Evolutionary conservation across 2,113 vertebrate genomes (phyloP), one percentile per base, ranked within the genome.

Genomic region (Eretmochelys imbricata): DNA sequence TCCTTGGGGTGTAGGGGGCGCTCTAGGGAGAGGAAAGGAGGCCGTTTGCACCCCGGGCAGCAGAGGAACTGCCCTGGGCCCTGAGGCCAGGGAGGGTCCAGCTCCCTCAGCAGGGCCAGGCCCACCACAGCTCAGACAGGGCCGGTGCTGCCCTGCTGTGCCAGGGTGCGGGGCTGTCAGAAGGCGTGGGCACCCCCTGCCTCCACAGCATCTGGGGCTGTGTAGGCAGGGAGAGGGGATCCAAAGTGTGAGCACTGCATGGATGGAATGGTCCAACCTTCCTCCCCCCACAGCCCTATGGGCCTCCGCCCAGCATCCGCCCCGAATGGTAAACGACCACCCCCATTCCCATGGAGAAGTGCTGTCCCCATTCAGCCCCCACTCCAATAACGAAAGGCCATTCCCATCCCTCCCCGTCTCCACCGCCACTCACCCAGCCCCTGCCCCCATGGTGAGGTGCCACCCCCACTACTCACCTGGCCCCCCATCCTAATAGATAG

Each of bases 1-100:
- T 99, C 99, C 94, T 99, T 99, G 76, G 99, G 99, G 87, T 99
- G 99, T 85, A 99, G 96, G 0, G 99, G 99, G 29, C 99, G 97
- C 95, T 99, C 99, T 99, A 96, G 22, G 91, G 79, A 90, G 12
- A 16, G 42, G 25, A 49, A 19, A 78, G 75, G 78, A 29, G 48
- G 29, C 22, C 46, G 6, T 31, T 38, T 80, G 42, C 46, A 27
- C 78, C 75, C 75, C 25, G 7, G 42, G 22, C 54, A 57, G 35
- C 14, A 20, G 20, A 35, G 14, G 25, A 81, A 22, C 20, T 38
- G 78, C 49, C 19, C 5, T 38, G 48, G 65, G 69, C 69, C 25
- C 46, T 69, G 46, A 75, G 88, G 57, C n/a, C n/a, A 38, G 82
- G 31, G 35, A 42, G 9, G 16, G 11, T 54, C 78, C 78, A 49